Evolutionary conservation across 2,113 vertebrate species (phyloP), one percentile per base, ranked within the genome.

Genomic region (Bombycilla garrulus): DNA sequence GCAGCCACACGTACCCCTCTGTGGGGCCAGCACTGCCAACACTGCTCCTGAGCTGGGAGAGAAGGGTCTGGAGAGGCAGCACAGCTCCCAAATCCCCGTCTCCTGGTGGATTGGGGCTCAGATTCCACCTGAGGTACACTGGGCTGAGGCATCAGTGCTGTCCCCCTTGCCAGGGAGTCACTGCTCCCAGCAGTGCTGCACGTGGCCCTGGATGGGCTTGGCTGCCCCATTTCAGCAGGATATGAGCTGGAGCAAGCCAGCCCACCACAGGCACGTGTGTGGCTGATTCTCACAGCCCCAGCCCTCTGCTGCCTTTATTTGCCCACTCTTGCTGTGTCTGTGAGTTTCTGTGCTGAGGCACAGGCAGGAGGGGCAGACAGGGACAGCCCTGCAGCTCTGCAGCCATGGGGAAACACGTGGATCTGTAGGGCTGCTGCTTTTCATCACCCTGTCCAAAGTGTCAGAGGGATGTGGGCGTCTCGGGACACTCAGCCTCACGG

Each of bases 131-230:
- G 24, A 22, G 14, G 15, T n/a, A 36, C 67, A 9, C 21, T 18
- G 25, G 22, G 19, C 44, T 0, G 11, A 54, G 76, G 12, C 15
- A 15, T 22, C 51, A 21, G 33, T 1, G 0, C 58, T 77, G 50
- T 11, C 12, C 33, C 35, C 21, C 25, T n/a, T 28, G 23, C 20
- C 36, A 38, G 57, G n/a, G 26, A 53, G 26, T 40, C 12, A 0
- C 42, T 47, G 35, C 3, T 23, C 24, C 12, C 31, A 44, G 38
- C n/a, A 40, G n/a, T 2, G 53, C 42, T 58, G 0, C 0, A 1
- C 53, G 25, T 71, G n/a, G 8, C 53, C 45, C 47, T 71, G 61
- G 45, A 0, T 9, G 4, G 28, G 26, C 6, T 36, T 51, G 35
- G 15, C 40, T 69, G 24, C 14, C 33, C 29, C 19, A 5, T 4